A percentile compares a stretch with the other conserved stretches of the same genome.
Evolutionary conservation across 2,888 invertebrate species (phyloP).

Genomic region (Cataglyphis altisquamis): DNA sequence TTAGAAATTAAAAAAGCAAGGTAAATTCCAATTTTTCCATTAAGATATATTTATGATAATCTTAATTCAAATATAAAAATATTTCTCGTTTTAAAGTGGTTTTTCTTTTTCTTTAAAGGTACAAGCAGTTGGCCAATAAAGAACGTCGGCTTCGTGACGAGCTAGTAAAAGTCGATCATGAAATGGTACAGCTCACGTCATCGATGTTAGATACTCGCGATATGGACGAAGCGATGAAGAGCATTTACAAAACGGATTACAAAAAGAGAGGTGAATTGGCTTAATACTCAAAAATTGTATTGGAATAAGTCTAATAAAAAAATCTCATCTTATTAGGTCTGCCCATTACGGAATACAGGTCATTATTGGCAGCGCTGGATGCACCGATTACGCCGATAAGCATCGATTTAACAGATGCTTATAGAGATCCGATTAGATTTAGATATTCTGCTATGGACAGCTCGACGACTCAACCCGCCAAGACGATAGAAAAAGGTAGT

Average conservation of each 20-base stretch:
- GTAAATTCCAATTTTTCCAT: constrained; percentile 56
- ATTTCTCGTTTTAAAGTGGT: neutral
- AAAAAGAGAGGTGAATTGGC: constrained; percentile 87
- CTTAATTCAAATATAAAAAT: neutral
- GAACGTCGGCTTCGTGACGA: constrained; percentile 88
- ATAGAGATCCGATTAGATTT: constrained; percentile 89
- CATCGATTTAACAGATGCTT: constrained; percentile 88
- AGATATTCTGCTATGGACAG: constrained; percentile 87
- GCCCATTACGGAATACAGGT: constrained; percentile 87
- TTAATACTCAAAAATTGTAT: neutral
- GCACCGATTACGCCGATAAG: constrained; percentile 88
- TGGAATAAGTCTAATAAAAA: neutral
- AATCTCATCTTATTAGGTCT: constrained; percentile 84
- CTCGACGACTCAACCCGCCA: constrained; percentile 88
- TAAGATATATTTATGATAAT: neutral
- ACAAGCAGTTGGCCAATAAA: constrained; percentile 89
- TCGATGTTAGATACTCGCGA: constrained; percentile 89
- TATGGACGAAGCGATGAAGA: constrained; percentile 89
- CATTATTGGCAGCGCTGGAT: constrained; percentile 89
- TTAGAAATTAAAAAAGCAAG: constrained; percentile 89
- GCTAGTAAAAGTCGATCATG: constrained; percentile 87
- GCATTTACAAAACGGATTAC: constrained; percentile 89
- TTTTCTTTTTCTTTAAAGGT: constrained; percentile 78
- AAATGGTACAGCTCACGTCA: constrained; percentile 83
- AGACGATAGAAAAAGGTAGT: constrained; percentile 73